Evolutionary conservation across 1,140 invertebrate genomes (phyloP).

Genomic region (Antheraea mylitta): DNA sequence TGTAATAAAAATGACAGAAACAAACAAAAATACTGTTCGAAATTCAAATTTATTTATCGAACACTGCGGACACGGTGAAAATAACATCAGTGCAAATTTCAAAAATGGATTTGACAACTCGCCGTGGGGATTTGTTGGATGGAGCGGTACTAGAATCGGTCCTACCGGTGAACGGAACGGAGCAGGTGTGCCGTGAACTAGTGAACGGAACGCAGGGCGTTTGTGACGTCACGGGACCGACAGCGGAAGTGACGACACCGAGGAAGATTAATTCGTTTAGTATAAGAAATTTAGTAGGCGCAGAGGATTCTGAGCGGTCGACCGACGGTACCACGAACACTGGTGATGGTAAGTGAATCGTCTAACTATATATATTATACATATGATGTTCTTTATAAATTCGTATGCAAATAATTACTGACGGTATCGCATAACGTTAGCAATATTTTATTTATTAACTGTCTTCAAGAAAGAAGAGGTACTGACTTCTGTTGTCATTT

Average conservation of each 20-base stretch:
- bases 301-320: slow-evolving; percentile 48
- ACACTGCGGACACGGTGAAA: not conserved
- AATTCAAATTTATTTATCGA: not conserved
- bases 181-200: slow-evolving; percentile 50
- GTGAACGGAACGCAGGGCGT: slow-evolving; percentile 46
- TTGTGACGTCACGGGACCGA: slow-evolving; percentile 52
- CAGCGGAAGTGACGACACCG: slow-evolving; percentile 39
- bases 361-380: no score
- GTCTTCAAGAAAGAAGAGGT: no score
- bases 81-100: slow-evolving; percentile 15
- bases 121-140: slow-evolving; percentile 47
- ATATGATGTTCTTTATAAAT: no score
- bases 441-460: no score
- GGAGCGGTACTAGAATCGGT: slow-evolving; percentile 30
- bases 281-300: slow-evolving; percentile 62
- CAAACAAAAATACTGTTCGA: slow-evolving; percentile 14
- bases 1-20: slow-evolving; percentile 19
- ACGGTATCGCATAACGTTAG: no score
- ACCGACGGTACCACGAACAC: slow-evolving; percentile 52
- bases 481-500: no score
- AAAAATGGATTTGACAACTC: slow-evolving; percentile 71
- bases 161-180: slow-evolving; percentile 40
- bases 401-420: no score
- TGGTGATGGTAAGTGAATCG: slow-evolving; percentile 50
- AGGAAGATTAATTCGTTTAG: slow-evolving; percentile 62